Conservation (phyloP, 2,888 invertebrate genomes). For the Parasteatoda lunata region DNA sequence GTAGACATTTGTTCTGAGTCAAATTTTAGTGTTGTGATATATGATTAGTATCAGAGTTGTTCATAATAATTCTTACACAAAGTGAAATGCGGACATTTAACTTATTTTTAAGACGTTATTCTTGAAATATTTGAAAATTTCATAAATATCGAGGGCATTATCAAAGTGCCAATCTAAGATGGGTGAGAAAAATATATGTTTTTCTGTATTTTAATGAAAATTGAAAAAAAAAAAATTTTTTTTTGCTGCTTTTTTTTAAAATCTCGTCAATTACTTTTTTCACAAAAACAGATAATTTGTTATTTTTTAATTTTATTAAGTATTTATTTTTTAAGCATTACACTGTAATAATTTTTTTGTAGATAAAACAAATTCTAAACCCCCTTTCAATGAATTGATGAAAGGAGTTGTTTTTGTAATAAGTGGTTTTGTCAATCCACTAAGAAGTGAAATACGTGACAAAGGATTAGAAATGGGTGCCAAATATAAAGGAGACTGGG, state of each 20-base stretch:
- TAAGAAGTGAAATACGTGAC: constrained; percentile 81
- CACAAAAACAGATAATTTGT: not conserved
- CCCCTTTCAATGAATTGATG: constrained; percentile 75
- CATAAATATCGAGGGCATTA: too few species aligned
- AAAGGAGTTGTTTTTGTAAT: constrained; percentile 84
- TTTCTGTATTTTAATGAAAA: too few species aligned
- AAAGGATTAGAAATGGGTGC: constrained; percentile 86
- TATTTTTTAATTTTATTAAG: constrained; percentile 9
- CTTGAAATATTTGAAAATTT: too few species aligned
- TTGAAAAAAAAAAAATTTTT: not conserved
- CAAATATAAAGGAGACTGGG: constrained; percentile 85
- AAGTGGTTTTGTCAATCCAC: constrained; percentile 91
- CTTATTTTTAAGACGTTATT: too few species aligned
- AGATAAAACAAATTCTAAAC: constrained; percentile 14
- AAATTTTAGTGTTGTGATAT: too few species aligned
- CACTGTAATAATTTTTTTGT: too few species aligned
- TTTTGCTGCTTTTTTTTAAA: not conserved
- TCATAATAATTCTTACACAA: too few species aligned
- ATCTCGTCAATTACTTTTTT: not conserved
- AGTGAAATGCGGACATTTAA: too few species aligned
- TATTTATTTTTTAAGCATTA: not conserved
- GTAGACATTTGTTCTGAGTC: too few species aligned
- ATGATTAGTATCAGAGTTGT: too few species aligned
- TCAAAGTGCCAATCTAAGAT: too few species aligned
- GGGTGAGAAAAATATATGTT: too few species aligned